Evolutionary conservation across 2,113 vertebrate species (phyloP).

Genomic region (Heloderma charlesbogerti): DNA sequence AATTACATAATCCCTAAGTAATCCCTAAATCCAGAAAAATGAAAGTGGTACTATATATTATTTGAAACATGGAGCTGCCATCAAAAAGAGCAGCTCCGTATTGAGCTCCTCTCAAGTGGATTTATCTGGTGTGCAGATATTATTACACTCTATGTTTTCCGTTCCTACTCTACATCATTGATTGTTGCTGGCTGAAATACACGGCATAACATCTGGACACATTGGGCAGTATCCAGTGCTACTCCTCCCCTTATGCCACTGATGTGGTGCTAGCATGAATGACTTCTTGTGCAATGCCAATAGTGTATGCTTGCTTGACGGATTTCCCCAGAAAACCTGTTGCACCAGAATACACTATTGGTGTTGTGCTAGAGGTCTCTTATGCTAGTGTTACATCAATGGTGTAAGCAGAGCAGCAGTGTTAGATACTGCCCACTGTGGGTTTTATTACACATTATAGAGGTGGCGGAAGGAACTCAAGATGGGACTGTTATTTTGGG

Average conservation of each 20-base stretch:
- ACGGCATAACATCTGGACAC: neutral
- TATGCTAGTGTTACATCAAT: too few species aligned
- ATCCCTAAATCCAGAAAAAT: neutral
- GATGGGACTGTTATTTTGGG: too few species aligned
- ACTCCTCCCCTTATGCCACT: too few species aligned
- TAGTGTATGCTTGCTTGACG: too few species aligned
- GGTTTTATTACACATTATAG: neutral
- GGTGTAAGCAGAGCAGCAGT: too few species aligned
- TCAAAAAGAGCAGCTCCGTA: neutral
- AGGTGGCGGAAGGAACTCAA: too few species aligned
- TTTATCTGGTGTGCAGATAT: neutral
- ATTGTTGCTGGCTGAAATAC: neutral
- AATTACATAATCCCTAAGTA: neutral
- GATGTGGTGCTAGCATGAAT: too few species aligned
- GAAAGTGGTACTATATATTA: neutral
- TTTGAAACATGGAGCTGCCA: neutral
- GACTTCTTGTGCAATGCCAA: too few species aligned
- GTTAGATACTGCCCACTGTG: too few species aligned
- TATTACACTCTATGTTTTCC: neutral
- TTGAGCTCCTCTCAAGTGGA: neutral
- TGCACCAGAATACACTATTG: too few species aligned
- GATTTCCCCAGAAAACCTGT: too few species aligned
- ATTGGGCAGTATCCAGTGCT: neutral
- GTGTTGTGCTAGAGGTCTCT: too few species aligned
- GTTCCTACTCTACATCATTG: neutral